Percentiles rank a stretch among this genome's conserved stretches.
Evolutionary conservation across 2,113 vertebrate genomes (phyloP).

Genomic region (Mastomys natalensis): DNA sequence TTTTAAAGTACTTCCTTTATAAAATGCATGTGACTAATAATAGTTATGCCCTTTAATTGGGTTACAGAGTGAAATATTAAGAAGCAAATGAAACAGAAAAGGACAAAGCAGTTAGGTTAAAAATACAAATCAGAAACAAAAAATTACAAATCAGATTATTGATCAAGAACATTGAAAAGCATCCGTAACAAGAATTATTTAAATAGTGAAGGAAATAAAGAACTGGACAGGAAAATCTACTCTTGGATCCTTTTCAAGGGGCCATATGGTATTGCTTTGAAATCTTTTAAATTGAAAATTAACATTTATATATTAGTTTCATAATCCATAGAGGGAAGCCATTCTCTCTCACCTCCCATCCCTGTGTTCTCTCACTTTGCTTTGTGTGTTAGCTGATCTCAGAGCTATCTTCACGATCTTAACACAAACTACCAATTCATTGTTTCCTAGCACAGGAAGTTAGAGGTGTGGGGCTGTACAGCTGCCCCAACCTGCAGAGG

Average conservation of each 20-base stretch:
- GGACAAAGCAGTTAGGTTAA: neutral
- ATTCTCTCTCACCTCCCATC: neutral
- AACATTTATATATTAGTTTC: neutral
- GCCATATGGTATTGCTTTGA: neutral
- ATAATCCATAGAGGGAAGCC: neutral
- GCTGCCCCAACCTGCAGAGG: neutral
- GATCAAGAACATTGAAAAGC: neutral
- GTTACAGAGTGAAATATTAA: slow-evolving; percentile 39
- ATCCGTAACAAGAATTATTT: neutral
- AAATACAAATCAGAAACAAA: slow-evolving; percentile 28
- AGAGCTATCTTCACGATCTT: neutral
- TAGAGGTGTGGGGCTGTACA: neutral
- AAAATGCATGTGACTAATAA: neutral
- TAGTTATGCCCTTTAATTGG: neutral
- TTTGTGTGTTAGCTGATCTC: neutral
- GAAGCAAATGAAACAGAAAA: slow-evolving; percentile 18
- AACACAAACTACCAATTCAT: neutral
- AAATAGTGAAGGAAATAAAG: slow-evolving; percentile 6
- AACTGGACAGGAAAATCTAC: neutral
- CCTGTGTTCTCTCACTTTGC: neutral
- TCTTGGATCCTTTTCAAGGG: neutral
- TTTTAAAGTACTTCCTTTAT: neutral
- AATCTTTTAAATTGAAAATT: neutral
- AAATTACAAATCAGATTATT: slow-evolving; percentile 34
- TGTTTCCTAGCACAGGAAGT: neutral